phyloP scores from a whole-genome alignment of 2,113 vertebrate genomes.

The Symphodus melops region DNA sequence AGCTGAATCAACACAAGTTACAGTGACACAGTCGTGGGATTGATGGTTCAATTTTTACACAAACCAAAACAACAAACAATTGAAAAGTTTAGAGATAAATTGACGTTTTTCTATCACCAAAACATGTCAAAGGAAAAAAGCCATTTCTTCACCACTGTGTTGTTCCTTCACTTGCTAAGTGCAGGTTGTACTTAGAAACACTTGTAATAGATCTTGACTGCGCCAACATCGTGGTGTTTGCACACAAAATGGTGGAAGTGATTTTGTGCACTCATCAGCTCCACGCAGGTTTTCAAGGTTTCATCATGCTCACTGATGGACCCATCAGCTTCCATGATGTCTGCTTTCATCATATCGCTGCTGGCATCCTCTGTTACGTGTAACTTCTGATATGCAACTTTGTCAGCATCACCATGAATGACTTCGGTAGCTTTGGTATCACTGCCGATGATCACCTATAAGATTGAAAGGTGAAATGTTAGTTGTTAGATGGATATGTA shows the following conservation, averaged over 20 bases:
- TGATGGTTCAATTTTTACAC: no score
- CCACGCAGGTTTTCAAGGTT: background rate
- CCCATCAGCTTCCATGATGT: background rate
- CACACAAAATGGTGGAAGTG: background rate
- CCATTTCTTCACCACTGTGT: no score
- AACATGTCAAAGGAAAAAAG: no score
- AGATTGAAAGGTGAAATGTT: background rate
- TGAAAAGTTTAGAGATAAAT: no score
- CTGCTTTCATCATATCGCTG: background rate
- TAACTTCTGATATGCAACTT: background rate
- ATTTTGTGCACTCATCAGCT: no score
- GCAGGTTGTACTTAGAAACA: background rate
- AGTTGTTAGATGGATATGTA: no score
- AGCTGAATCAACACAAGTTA: background rate
- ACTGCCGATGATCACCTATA: background rate
- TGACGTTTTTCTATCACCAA: no score
- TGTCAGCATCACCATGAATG: background rate
- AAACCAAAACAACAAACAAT: no score
- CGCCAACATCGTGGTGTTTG: background rate
- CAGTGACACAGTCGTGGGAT: background rate
- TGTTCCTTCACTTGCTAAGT: background rate
- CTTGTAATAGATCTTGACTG: background rate
- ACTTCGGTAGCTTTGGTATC: background rate
- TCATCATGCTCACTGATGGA: background rate
- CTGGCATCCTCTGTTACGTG: accelerated